A percentile compares a stretch with the other conserved stretches of the same genome.
Conservation (phyloP, 1,140 invertebrate genomes). For the Drosophila varians region DNA sequence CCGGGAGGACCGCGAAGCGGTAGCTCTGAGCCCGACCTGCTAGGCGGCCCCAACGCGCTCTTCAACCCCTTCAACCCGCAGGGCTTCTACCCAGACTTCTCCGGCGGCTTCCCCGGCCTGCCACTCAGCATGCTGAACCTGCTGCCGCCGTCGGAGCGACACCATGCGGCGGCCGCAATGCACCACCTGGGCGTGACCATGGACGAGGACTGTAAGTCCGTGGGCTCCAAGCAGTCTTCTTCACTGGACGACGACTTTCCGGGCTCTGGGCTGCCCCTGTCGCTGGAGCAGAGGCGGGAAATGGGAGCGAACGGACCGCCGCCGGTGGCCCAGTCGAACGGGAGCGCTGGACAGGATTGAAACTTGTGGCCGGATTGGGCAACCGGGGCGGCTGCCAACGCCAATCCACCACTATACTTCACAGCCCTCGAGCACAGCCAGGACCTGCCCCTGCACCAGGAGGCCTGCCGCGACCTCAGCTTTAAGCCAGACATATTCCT, state of each 20-base stretch:
- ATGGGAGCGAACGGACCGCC: conserved; percentile 37
- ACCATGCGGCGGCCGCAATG: conserved; percentile 84
- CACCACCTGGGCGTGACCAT: conserved; percentile 82
- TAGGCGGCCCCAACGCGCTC: conserved; percentile 85
- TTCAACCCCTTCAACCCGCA: conserved; percentile 89
- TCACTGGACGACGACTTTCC: conserved; percentile 87
- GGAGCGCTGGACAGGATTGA: conserved; percentile 86
- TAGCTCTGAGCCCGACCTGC: conserved; percentile 86
- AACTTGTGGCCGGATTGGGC: conserved; percentile 84
- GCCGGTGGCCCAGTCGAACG: conserved; percentile 86
- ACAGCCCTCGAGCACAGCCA: conserved; percentile 68
- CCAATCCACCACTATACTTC: conserved; percentile 82
- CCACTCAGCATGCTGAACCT: conserved; percentile 93
- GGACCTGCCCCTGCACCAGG: conserved; percentile 30
- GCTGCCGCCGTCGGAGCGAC: conserved; percentile 89
- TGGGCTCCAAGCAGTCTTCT: conserved; percentile 87
- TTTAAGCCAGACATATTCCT: conserved; percentile 72
- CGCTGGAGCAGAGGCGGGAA: conserved; percentile 84
- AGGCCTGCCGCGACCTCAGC: conserved; percentile 66
- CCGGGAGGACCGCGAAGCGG: conserved; percentile 85
- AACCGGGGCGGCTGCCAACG: conserved; percentile 60
- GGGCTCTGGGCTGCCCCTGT: conserved; percentile 72
- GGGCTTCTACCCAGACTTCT: conserved; percentile 92
- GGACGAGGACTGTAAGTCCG: conserved; percentile 88
- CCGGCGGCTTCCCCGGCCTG: conserved; percentile 89